Evolutionary conservation across 2,797 vertebrate genomes (phyloP), one percentile per base, ranked within the genome.

Genomic region (Brachyrhaphis roseni): DNA sequence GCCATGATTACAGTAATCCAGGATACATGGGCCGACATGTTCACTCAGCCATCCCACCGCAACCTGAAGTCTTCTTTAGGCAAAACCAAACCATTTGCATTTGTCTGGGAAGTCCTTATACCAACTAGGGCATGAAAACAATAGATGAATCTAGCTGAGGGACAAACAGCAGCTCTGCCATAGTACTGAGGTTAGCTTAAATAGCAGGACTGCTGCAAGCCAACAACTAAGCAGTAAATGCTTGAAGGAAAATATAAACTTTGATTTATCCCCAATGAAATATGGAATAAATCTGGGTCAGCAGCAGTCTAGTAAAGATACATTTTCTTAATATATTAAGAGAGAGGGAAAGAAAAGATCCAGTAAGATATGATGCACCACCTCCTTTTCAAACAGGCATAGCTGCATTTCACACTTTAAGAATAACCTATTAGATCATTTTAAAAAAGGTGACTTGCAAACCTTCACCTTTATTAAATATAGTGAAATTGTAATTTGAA

Each of bases 51-150:
- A 55, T 80, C 36, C 20, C 20, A 46, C 75, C 57, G 49, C 46
- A 85, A 78, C 73, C 77, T 59, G 45, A 81, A 76, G 57, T 79
- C 74, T 72, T 55, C 55, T 72, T 47, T 72, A 78, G 82, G 86
- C 79, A 85, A 87, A 77, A 82, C 82, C 45, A 23, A 28, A 79
- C 80, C 0, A 91, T 92, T 86, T 84, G 72, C 78, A 81, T 88
- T 59, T 6, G 41, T 88, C 72, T 74, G 82, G 75, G 75, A 86
- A 86, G 62, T 75, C 82, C 72, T 83, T 55, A 34, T 41, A 82
- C 82, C 79, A 93, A 93, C 86, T 90, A 84, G 91, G 87, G 78
- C 90, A 92, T 82, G 72, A 83, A 85, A 77, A 89, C 75, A 49
- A 78, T 75, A 75, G 79, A 51, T 64, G 75, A 82, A 59, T 47